Evolutionary conservation across 1,140 invertebrate species (phyloP).

Genomic region (Caenorhabditis briggsae): DNA sequence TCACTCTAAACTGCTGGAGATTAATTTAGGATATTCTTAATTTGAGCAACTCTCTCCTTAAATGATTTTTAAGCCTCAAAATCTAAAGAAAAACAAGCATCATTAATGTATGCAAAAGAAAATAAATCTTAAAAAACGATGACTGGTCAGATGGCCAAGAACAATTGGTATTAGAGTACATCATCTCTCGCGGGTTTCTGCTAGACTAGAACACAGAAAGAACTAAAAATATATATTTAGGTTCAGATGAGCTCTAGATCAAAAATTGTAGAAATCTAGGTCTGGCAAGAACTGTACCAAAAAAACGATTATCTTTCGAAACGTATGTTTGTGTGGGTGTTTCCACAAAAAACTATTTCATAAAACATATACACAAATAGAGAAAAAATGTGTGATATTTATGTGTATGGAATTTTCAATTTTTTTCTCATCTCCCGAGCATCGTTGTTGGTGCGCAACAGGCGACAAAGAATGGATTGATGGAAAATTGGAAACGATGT

Average conservation of each 20-base stretch:
- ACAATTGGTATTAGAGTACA: background rate
- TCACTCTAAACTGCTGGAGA: too few relatives aligned
- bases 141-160: background rate
- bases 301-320: background rate
- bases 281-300: background rate
- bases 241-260: too few relatives aligned
- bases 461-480: constrained; percentile 37
- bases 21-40: too few relatives aligned
- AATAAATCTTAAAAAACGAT: background rate
- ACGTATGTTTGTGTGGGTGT: background rate
- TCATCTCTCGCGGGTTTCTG: background rate
- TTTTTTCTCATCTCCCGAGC: constrained; percentile 40
- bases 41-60: background rate
- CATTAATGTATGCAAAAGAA: constrained; percentile 2
- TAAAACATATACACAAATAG: background rate
- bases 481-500: constrained; percentile 32
- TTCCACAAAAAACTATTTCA: background rate
- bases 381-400: background rate
- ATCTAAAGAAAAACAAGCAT: background rate
- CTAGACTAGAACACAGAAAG: background rate
- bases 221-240: background rate
- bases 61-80: background rate
- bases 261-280: background rate
- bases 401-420: constrained; percentile 50
- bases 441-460: constrained; percentile 32